Conservation (phyloP, 2,888 invertebrate genomes). For the Pardosa pseudoannulata region DNA sequence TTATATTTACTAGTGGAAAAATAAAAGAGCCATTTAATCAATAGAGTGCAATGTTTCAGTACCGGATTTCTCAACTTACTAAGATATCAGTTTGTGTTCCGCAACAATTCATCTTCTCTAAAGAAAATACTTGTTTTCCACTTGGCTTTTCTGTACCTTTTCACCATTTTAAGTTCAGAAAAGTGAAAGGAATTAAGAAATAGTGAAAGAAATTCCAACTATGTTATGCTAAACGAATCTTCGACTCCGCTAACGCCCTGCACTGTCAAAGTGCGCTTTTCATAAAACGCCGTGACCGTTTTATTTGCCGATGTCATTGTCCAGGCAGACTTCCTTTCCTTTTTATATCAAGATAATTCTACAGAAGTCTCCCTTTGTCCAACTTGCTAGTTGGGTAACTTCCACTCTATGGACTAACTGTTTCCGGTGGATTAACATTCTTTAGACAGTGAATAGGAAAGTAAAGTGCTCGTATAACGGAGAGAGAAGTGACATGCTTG, state of each 20-base stretch:
- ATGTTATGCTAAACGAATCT: constrained; percentile 61
- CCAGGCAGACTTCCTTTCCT: constrained; percentile 35
- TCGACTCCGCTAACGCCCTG: constrained; percentile 55
- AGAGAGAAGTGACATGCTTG: constrained; percentile 25
- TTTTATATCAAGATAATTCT: constrained; percentile 32
- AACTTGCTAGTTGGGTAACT: constrained; percentile 38
- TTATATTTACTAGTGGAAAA: no score
- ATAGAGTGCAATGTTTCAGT: no score
- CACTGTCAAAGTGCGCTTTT: constrained; percentile 46
- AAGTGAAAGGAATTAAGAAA: no score
- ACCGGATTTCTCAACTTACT: no score
- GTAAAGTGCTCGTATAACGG: not conserved
- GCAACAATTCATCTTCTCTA: no score
- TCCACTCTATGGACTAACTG: constrained; percentile 24
- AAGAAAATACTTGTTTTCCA: no score
- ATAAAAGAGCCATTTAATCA: no score
- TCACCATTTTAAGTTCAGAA: no score
- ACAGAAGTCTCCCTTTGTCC: constrained; percentile 45
- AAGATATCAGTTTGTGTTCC: no score
- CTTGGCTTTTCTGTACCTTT: no score
- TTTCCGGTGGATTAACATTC: constrained; percentile 67
- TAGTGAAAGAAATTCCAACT: no score
- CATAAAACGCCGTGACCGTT: constrained; percentile 58
- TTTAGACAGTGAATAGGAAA: constrained; percentile 20
- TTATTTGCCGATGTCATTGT: constrained; percentile 64